These are phyloP conservation scores for Megamerina dolium DNA, from an alignment of 2,888 invertebrate species.

Conservation along the genomic window DNA sequence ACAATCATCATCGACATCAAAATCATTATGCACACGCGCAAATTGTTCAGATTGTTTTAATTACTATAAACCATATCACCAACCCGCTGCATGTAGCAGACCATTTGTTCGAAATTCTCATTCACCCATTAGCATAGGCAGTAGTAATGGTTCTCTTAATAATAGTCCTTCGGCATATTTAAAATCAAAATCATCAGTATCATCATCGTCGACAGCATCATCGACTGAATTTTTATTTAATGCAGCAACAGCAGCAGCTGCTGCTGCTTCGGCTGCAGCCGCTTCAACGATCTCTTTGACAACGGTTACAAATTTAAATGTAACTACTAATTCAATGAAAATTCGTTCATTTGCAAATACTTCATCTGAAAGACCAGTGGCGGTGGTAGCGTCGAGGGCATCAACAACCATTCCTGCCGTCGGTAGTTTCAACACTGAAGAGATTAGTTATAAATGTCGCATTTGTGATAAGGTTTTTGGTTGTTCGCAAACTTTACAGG, in stretches of 20 bases:
- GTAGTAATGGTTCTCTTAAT: constrained; percentile 25
- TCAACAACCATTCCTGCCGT: not conserved
- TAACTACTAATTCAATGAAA: constrained; percentile 16
- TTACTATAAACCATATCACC: constrained; percentile 33
- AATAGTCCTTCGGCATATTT: not conserved
- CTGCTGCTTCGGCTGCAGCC: not conserved
- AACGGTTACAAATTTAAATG: constrained; percentile 33
- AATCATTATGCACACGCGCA: constrained; percentile 26
- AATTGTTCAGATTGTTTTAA: constrained; percentile 37
- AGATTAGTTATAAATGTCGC: constrained; percentile 45
- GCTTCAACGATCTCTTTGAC: constrained; percentile 30
- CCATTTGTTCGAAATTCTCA: constrained; percentile 20
- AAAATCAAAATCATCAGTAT: constrained; percentile 2
- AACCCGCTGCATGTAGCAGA: constrained; percentile 22
- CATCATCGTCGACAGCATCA: constrained; percentile 3
- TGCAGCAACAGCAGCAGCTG: constrained; percentile 10
- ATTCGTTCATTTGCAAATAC: constrained; percentile 1
- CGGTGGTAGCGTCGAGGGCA: not conserved
- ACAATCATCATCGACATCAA: not conserved
- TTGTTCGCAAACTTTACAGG: constrained; percentile 46
- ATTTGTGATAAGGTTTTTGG: constrained; percentile 50
- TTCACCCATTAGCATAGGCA: constrained; percentile 33
- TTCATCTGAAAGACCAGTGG: constrained; percentile 12
- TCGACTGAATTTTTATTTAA: constrained; percentile 19
- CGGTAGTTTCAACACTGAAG: constrained; percentile 27